Base-by-base conservation (phyloP, 2,888 invertebrate species). In the Leptopilina drosophilae region DNA sequence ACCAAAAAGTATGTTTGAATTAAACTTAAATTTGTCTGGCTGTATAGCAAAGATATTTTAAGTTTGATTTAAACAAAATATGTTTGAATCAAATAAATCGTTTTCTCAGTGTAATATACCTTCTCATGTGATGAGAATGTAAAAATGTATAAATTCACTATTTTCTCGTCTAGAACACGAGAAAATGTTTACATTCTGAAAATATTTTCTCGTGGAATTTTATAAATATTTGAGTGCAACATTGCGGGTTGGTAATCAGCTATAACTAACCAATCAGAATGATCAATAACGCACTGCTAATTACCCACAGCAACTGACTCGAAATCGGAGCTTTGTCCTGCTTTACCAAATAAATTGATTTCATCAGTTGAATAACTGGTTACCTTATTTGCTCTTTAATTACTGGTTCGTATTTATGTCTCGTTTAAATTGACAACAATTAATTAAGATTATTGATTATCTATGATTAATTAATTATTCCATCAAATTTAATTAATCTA, bases 221-320 rank as follows among this genome's bases (percentile, higher is more conserved):
- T 66, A 78, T 81, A 81, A 82, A 80, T 81, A 79, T 80, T 82
- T 78, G 82, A 77, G 80, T 80, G 81, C 80, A 79, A 77, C 79
- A 81, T 42, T 77, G 81, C 77, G 81, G 78, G 65, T 33, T 77
- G 78, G 83, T 83, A 80, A 82, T 80, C 79, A 82, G 78, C 80
- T 79, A 81, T 79, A 62, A 80, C 81, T 78, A 73, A 80, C 85
- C 85, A 88, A 88, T 88, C 87, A 85, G 86, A 85, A 87, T 89
- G 88, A 89, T 89, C 88, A 87, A 89, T 89, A 89, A 89, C 88
- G 88, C 87, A 84, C 84, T 83, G 87, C 88, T 89, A 89, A 89
- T 89, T 89, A 88, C 87, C 85, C 83, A 78, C 83, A 80, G 84
- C 82, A 85, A 83, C 85, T 84, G 82, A 86, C 85, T 85, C 85